Conservation (phyloP, 2,888 invertebrate species). For the Calameuta idolon region DNA sequence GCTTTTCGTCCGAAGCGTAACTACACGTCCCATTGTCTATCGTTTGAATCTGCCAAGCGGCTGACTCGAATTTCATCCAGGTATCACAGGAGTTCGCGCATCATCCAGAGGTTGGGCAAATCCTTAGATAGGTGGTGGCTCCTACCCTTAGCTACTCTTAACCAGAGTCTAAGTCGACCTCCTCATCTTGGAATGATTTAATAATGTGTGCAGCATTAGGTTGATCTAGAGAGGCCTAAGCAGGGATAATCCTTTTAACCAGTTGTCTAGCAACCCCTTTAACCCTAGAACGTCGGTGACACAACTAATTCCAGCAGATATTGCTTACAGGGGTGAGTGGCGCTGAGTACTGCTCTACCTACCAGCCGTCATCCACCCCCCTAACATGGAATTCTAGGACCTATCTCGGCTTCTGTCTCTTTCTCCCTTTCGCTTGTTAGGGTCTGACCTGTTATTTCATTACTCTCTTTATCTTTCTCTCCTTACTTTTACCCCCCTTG, state of each 20-base stretch:
- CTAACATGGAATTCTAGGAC: background rate
- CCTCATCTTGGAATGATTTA: constrained; percentile 54
- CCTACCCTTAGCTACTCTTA: constrained; percentile 25
- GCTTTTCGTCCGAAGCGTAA: background rate
- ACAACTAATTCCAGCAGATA: constrained; percentile 61
- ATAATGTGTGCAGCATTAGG: constrained; percentile 60
- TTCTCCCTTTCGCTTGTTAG: background rate
- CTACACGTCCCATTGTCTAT: too few species aligned
- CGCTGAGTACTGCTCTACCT: constrained; percentile 10
- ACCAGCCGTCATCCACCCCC: constrained; percentile 5
- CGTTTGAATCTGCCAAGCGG: too few species aligned
- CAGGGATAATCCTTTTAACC: constrained; percentile 63
- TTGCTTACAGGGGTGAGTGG: constrained; percentile 37
- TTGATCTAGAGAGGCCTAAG: constrained; percentile 53
- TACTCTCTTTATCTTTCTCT: background rate
- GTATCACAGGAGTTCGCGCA: too few species aligned
- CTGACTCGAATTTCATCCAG: too few species aligned
- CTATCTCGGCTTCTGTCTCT: background rate
- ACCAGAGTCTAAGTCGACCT: constrained; percentile 7
- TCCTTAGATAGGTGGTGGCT: too few species aligned
- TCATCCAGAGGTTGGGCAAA: too few species aligned
- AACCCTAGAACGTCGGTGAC: constrained; percentile 56
- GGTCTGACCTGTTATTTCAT: background rate
- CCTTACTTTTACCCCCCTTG: background rate
- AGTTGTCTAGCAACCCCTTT: constrained; percentile 63